A percentile compares a stretch with the other conserved stretches of the same genome.
Evolutionary conservation across 2,888 invertebrate species (phyloP).

Genomic region (Tridacna gigas): DNA sequence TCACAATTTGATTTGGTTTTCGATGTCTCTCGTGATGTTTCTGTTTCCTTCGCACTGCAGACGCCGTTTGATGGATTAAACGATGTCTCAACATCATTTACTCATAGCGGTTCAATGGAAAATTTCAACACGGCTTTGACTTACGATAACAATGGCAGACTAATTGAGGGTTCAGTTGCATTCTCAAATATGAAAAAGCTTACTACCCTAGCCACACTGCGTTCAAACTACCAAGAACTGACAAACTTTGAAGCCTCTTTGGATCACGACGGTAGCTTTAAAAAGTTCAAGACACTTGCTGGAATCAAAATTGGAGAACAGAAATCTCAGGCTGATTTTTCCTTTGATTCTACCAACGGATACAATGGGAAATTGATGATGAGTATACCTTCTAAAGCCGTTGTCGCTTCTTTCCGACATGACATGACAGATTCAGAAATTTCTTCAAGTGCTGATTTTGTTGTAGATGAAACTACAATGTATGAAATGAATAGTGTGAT

Average conservation of each 20-base stretch:
- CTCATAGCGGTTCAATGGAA: slow-evolving; percentile 25
- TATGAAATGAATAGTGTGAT: not conserved
- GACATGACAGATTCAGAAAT: not conserved
- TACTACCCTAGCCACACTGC: slow-evolving; percentile 20
- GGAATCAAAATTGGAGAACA: slow-evolving; percentile 20
- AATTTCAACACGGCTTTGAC: slow-evolving; percentile 40
- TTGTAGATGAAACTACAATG: not conserved
- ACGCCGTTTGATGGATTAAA: slow-evolving; percentile 39
- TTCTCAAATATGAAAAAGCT: slow-evolving; percentile 21
- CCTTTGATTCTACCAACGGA: slow-evolving; percentile 36
- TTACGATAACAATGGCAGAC: slow-evolving; percentile 27
- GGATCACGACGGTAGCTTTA: not conserved
- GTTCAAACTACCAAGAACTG: slow-evolving; percentile 11
- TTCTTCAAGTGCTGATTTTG: not conserved
- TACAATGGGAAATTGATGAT: slow-evolving; percentile 27
- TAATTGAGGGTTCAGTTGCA: slow-evolving; percentile 21
- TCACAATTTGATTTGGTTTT: slow-evolving; percentile 33
- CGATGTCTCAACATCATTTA: slow-evolving; percentile 38
- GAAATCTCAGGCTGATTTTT: slow-evolving; percentile 22
- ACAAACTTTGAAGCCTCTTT: not conserved
- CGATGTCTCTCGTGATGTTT: slow-evolving; percentile 28
- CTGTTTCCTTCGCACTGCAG: slow-evolving; percentile 22
- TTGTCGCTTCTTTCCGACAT: not conserved
- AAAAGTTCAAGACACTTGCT: slow-evolving; percentile 22
- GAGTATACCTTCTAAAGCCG: not conserved